A percentile compares a stretch with the other conserved stretches of the same genome.
Evolutionary conservation across 2,888 invertebrate species (phyloP).

Genomic region (Netelia virgata): DNA sequence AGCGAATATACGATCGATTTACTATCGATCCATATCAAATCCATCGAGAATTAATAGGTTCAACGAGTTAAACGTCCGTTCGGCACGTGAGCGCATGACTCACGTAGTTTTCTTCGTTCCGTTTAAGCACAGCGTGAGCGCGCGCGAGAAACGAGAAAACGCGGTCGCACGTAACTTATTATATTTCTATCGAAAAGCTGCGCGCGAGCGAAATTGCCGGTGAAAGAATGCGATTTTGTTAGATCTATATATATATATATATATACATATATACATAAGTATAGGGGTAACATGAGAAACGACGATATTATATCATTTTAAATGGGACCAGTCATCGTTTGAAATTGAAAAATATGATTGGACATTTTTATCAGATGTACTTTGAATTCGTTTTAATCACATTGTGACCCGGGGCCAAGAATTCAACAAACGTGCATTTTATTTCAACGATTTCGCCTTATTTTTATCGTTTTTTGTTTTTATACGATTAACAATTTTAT

Average conservation of each 20-base stretch:
- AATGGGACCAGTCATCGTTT: constrained; percentile 16
- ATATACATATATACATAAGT: background rate
- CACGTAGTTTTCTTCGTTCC: constrained; percentile 53
- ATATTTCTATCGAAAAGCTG: constrained; percentile 42
- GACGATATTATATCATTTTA: constrained; percentile 18
- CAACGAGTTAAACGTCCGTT: constrained; percentile 64
- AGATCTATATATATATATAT: background rate
- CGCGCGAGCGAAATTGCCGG: constrained; percentile 23
- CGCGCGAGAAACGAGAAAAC: constrained; percentile 28
- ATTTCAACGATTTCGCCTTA: too few species aligned
- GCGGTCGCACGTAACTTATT: constrained; percentile 57
- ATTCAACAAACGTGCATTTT: too few species aligned
- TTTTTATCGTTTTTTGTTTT: too few species aligned
- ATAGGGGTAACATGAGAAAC: background rate
- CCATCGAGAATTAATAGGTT: constrained; percentile 64
- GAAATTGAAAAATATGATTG: constrained; percentile 35
- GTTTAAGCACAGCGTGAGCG: constrained; percentile 42
- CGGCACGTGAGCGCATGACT: constrained; percentile 63
- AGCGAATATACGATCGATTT: constrained; percentile 53
- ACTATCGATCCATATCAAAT: constrained; percentile 62
- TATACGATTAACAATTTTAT: too few species aligned
- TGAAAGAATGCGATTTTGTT: constrained; percentile 47
- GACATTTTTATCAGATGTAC: background rate
- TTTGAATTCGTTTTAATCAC: background rate
- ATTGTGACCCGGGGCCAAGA: background rate